Conservation (phyloP, 2,113 vertebrate genomes). For the Micronisus gabar region DNA sequence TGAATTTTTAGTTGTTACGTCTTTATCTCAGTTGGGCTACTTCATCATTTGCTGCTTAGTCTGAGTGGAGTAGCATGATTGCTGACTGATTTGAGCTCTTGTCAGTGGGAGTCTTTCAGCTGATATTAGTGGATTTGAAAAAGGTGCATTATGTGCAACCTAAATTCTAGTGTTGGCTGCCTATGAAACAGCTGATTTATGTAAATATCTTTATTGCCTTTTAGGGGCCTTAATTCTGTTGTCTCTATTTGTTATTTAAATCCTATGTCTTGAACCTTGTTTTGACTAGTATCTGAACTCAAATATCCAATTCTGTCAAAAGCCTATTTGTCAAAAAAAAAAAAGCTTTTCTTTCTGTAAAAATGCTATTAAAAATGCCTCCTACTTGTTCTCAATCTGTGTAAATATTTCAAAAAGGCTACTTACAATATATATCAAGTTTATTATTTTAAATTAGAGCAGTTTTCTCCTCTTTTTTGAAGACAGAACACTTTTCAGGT, state of each 20-base stretch:
- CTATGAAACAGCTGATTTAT: background rate
- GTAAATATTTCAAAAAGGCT: background rate
- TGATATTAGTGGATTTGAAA: background rate
- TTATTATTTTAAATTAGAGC: background rate
- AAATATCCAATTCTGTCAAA: background rate
- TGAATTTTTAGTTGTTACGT: background rate
- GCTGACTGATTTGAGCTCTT: background rate
- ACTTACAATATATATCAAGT: background rate
- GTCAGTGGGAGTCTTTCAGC: background rate
- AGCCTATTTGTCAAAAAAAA: background rate
- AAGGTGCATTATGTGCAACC: background rate
- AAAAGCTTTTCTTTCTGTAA: background rate
- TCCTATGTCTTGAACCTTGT: background rate
- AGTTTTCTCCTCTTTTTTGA: background rate
- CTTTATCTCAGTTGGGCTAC: background rate
- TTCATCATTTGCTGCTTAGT: background rate
- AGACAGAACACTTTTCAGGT: background rate
- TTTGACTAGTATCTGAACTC: background rate
- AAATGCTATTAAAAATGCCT: background rate
- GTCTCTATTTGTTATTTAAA: background rate
- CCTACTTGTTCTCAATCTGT: background rate
- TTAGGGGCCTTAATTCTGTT: background rate
- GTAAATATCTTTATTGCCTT: background rate
- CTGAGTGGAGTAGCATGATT: background rate
- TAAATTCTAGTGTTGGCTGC: background rate